Conservation (phyloP, 2,888 invertebrate species). For the Rhagonycha lutea region DNA sequence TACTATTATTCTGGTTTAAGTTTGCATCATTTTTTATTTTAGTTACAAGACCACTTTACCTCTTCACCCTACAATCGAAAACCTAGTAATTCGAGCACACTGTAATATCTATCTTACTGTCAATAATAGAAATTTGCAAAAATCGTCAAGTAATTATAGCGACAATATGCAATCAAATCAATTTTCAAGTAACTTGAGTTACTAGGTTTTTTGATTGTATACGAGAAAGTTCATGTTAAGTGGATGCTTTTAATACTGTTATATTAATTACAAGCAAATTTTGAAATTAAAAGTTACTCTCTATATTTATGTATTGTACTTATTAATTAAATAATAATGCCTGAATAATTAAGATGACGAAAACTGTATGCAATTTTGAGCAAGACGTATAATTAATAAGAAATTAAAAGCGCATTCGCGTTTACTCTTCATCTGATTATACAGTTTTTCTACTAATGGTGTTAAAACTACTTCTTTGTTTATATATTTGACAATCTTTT, state of each 20-base stretch:
- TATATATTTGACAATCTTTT: not conserved
- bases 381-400: slow-evolving; percentile 28
- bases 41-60: no score
- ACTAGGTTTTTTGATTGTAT: no score
- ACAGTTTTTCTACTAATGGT: not conserved
- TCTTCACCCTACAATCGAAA: no score
- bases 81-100: no score
- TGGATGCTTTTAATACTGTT: not conserved
- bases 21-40: no score
- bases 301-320: slow-evolving; percentile 17
- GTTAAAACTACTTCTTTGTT: not conserved
- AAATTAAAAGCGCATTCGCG: slow-evolving; percentile 29
- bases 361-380: slow-evolving; percentile 28
- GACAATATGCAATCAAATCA: no score
- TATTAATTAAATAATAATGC: slow-evolving; percentile 31
- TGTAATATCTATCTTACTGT: no score
- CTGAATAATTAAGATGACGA: slow-evolving; percentile 31
- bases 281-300: slow-evolving; percentile 11
- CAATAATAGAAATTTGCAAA: no score
- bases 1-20: not conserved
- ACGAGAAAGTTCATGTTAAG: not conserved
- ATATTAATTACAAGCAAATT: not conserved
- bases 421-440: slow-evolving; percentile 25
- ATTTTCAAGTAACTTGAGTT: no score
- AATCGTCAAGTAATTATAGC: no score